Evolutionary conservation across 2,888 invertebrate species (phyloP).

Genomic region (Troides helena): DNA sequence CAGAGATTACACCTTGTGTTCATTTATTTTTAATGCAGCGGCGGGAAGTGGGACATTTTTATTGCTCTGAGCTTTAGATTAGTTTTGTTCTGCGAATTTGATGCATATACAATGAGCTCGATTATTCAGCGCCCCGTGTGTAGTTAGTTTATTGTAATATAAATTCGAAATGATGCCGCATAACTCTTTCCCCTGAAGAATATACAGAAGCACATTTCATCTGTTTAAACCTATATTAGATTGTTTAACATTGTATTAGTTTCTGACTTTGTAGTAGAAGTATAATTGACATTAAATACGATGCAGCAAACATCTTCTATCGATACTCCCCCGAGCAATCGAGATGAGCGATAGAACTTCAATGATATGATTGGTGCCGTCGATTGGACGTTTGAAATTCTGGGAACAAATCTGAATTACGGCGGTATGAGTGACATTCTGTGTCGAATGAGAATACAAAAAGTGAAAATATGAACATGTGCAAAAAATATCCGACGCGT

Average conservation of each 20-base stretch:
- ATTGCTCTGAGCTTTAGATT: conserved; percentile 75
- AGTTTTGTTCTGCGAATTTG: conserved; percentile 79
- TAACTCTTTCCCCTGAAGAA: conserved; percentile 39
- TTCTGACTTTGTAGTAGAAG: conserved; percentile 1
- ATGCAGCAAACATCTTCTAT: conserved; percentile 7
- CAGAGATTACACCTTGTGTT: conserved; percentile 76
- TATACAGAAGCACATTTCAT: conserved; percentile 24
- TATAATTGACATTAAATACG: background rate
- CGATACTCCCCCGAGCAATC: conserved; percentile 18
- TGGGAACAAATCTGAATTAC: conserved; percentile 55
- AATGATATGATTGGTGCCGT: conserved; percentile 25
- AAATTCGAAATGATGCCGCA: conserved; percentile 62
- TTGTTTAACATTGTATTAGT: background rate
- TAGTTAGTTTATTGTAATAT: conserved; percentile 63
- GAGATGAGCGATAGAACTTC: conserved; percentile 28
- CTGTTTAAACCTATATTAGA: conserved; percentile 11
- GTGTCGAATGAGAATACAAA: conserved; percentile 74
- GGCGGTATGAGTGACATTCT: conserved; percentile 67
- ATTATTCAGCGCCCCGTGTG: conserved; percentile 70
- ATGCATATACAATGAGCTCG: conserved; percentile 78
- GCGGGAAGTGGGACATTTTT: conserved; percentile 75
- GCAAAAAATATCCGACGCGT: conserved; percentile 78
- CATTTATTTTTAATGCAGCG: conserved; percentile 73
- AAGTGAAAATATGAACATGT: conserved; percentile 76
- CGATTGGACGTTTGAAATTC: conserved; percentile 45